Base-by-base conservation (phyloP, 1,140 invertebrate genomes). In the Daktulosphaira vitifoliae region DNA sequence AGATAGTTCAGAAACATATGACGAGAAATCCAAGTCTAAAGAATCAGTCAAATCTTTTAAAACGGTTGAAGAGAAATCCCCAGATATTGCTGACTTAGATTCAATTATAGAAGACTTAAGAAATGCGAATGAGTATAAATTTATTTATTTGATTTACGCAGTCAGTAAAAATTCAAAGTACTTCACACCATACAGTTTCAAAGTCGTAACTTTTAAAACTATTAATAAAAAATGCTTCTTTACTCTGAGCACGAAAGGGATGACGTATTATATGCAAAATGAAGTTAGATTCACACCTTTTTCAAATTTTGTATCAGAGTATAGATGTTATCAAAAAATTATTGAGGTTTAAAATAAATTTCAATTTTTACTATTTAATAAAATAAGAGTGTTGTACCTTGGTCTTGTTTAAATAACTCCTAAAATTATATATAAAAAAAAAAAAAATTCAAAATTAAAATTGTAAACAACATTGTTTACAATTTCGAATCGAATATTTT, bases 101-200 rank as follows among this genome's bases (percentile, higher is more conserved):
- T 6, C 7, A 2, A 33, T 13, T 33, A 22, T 62, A 29, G 18
- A 48, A 9, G 25, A 62, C 6, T 33, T 62, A 46, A 62, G 46
- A 37, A 48, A 9, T 4, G 18, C 9, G 11, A 48, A 15, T 15
- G 42, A 62, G n/a, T 62, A 62, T 16, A 62, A 29, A 33, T 62
- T 62, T 29, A 9, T 62, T 13, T 62, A 62, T 22, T 48, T 62
- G n/a, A 16, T 33, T 29, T 62, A 62, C n/a, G 56, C 23, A 8
- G 39, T 33, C 16, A n/a, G 29, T 13, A 48, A 33, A 48, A 33
- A n/a, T 7, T 62, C 56, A 3, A 62, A 33, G 46, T 46, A 22
- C 20, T 62, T 62, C 29, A 15, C 56, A 4, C 56, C 56, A 9
- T 62, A 62, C 29, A 48, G 15, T n/a, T 62, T 48, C n/a, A 48